phyloP scores from a whole-genome alignment of 1,140 invertebrate species.

The Ostrea edulis region DNA sequence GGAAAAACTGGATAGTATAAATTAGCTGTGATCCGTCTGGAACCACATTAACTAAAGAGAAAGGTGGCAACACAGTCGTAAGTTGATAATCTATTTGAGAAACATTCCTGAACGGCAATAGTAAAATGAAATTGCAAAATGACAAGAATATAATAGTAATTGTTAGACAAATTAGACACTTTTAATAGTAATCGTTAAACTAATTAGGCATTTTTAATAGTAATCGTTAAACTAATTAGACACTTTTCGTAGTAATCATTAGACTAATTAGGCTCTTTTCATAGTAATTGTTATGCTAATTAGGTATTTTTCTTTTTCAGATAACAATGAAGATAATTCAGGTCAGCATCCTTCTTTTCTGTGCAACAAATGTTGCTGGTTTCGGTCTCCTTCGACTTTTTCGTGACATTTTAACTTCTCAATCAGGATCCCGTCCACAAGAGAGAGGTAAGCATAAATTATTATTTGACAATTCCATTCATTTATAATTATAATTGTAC shows the following conservation, averaged over 20 bases:
- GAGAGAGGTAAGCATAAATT: background rate
- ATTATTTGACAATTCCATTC: no score
- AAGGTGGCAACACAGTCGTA: background rate
- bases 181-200: no score
- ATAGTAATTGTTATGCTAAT: no score
- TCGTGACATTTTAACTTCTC: background rate
- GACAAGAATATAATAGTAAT: background rate
- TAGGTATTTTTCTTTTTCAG: background rate
- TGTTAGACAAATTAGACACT: background rate
- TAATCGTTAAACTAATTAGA: no score
- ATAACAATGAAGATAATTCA: background rate
- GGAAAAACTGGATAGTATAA: background rate
- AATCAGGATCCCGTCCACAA: background rate
- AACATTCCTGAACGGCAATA: background rate
- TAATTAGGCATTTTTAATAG: no score
- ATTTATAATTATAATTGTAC: no score
- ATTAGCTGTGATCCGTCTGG: background rate
- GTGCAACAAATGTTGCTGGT: background rate
- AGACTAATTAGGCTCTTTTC: no score
- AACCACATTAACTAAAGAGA: background rate
- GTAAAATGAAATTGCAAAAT: background rate
- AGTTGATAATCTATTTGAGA: background rate
- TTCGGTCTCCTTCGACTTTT: background rate
- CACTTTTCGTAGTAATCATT: no score
- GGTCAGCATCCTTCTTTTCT: background rate